Conservation (phyloP, 2,113 vertebrate species). For the Catharus minimus region DNA sequence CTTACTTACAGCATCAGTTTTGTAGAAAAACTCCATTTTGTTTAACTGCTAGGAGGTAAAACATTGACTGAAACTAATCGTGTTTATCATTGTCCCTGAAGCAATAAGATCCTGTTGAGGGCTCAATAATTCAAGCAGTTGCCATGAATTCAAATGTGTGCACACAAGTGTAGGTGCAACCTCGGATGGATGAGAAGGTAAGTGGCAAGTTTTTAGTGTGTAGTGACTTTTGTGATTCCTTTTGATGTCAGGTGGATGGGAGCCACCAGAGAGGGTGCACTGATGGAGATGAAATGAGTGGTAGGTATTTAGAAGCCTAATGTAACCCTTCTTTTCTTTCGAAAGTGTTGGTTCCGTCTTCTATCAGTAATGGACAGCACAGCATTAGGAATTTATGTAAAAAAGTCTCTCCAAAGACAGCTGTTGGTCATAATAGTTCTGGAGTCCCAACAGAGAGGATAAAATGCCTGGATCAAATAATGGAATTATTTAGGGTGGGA, state of each 20-base stretch:
- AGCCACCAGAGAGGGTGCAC: neutral
- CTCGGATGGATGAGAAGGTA: neutral
- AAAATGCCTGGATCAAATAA: neutral
- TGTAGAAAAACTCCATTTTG: neutral
- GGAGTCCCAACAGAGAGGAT: neutral
- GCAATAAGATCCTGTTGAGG: neutral
- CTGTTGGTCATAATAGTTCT: neutral
- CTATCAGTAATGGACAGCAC: neutral
- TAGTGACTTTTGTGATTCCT: neutral
- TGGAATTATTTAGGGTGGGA: neutral
- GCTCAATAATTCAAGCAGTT: neutral
- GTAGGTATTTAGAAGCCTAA: neutral
- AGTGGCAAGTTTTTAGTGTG: neutral
- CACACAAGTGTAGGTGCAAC: accelerated
- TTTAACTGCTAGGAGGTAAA: neutral
- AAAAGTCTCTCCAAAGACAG: neutral
- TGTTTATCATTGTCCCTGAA: neutral
- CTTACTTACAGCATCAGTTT: neutral
- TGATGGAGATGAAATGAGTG: neutral
- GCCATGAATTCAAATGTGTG: accelerated
- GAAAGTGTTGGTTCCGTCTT: neutral
- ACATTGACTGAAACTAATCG: neutral
- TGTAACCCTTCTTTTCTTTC: neutral
- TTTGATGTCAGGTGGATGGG: neutral
- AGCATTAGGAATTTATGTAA: neutral